phyloP scores from a whole-genome alignment of 2,113 vertebrate genomes.

The Beaufortia kweichowensis region DNA sequence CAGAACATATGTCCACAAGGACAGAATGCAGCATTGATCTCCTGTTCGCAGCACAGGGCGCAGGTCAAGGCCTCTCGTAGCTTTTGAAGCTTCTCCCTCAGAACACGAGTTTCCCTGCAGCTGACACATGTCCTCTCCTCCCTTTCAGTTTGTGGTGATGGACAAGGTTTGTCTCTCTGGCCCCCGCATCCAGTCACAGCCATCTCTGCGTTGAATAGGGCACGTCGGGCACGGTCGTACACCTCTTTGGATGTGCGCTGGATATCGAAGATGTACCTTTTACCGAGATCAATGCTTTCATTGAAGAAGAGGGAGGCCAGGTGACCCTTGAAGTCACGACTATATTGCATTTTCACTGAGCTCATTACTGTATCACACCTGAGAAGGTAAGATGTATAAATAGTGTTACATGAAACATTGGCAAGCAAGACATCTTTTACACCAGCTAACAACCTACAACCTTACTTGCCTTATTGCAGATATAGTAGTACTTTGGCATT shows the following conservation, averaged over 20 bases:
- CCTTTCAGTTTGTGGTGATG: conserved; percentile 57
- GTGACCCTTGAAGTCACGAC: conserved; percentile 85
- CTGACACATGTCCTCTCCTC: conserved; percentile 64
- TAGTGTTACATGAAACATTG: not conserved
- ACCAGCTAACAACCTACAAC: no score
- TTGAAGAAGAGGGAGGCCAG: conserved; percentile 84
- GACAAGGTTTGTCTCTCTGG: conserved; percentile 58
- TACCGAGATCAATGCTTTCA: conserved; percentile 86
- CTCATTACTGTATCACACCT: conserved; percentile 87
- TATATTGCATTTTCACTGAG: conserved; percentile 89
- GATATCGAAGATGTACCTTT: conserved; percentile 86
- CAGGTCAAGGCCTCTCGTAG: conserved; percentile 84
- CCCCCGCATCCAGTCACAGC: conserved; percentile 74
- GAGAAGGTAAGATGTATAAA: not conserved
- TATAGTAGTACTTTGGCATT: no score
- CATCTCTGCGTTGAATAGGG: conserved; percentile 82
- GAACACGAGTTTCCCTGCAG: conserved; percentile 79
- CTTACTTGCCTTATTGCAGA: no score
- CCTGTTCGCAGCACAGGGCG: conserved; percentile 81
- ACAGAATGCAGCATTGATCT: conserved; percentile 84
- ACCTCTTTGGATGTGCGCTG: conserved; percentile 86
- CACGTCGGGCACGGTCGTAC: conserved; percentile 81
- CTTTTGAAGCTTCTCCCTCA: conserved; percentile 81
- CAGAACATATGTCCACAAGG: conserved; percentile 87
- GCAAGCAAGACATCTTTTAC: no score